phyloP scores from a whole-genome alignment of 2,888 invertebrate genomes.

The Xestia sexstrigata region DNA sequence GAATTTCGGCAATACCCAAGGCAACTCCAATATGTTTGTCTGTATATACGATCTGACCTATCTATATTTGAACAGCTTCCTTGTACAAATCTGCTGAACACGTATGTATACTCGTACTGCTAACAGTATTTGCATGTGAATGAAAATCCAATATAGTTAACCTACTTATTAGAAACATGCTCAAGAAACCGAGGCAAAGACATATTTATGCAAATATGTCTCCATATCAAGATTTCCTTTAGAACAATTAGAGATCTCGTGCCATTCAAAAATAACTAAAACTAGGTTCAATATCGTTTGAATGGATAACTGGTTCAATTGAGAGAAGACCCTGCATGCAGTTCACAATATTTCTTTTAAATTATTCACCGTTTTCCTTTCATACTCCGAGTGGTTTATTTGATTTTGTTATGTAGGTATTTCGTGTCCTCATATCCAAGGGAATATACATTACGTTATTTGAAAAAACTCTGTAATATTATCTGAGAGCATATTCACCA shows the following conservation, averaged over 20 bases:
- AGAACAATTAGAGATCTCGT: neutral
- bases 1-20: conserved; percentile 38
- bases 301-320: conserved; percentile 5
- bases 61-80: conserved; percentile 64
- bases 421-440: conserved; percentile 35
- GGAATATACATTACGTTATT: conserved; percentile 46
- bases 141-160: conserved; percentile 64
- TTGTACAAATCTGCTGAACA: conserved; percentile 58
- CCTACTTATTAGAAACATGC: conserved; percentile 56
- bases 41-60: conserved; percentile 49
- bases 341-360: conserved; percentile 50
- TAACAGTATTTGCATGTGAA: conserved; percentile 61
- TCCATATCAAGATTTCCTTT: conserved; percentile 23
- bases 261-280: neutral
- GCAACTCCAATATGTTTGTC: conserved; percentile 47
- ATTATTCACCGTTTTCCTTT: conserved; percentile 55
- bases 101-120: conserved; percentile 30
- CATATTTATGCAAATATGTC: conserved; percentile 22
- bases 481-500: conserved; percentile 77
- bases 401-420: conserved; percentile 51
- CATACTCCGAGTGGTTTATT: conserved; percentile 55
- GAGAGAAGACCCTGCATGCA: conserved; percentile 32
- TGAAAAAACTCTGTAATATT: conserved; percentile 63
- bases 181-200: conserved; percentile 48
- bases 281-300: conserved; percentile 34